phyloP scores from a whole-genome alignment of 2,888 invertebrate genomes.

The Fragum whitleyi region DNA sequence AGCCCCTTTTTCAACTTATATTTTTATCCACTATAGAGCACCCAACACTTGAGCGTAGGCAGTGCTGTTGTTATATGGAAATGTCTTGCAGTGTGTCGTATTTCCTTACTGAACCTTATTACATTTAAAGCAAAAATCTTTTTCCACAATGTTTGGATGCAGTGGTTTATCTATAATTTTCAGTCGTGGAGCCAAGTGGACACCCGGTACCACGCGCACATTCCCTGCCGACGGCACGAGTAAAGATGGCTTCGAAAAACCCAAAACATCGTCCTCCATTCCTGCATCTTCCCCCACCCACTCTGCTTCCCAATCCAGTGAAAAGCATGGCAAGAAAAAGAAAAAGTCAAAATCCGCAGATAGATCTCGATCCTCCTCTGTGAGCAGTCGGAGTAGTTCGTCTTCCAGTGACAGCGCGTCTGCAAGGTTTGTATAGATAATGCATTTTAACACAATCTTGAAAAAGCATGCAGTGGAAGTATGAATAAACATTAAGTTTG shows the following conservation, averaged over 20 bases:
- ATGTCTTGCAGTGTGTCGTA: too few species aligned
- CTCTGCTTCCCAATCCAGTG: conserved; percentile 69
- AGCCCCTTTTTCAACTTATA: too few species aligned
- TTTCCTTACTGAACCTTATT: too few species aligned
- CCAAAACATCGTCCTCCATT: conserved; percentile 54
- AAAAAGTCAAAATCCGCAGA: conserved; percentile 65
- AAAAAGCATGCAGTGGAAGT: neutral
- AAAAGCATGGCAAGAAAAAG: conserved; percentile 65
- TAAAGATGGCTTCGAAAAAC: conserved; percentile 69
- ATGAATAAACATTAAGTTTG: neutral
- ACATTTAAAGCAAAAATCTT: too few species aligned
- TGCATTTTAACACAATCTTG: neutral
- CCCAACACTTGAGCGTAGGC: too few species aligned
- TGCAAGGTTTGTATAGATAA: conserved; percentile 64
- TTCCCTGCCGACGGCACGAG: conserved; percentile 40
- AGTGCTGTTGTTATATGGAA: too few species aligned
- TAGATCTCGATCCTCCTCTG: conserved; percentile 79
- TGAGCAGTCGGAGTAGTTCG: conserved; percentile 82
- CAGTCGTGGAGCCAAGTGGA: conserved; percentile 62
- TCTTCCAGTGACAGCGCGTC: conserved; percentile 83
- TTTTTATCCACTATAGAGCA: too few species aligned
- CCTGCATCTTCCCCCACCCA: conserved; percentile 68
- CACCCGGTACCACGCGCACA: conserved; percentile 37
- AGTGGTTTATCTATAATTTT: conserved; percentile 10
- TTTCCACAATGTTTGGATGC: neutral